Conservation (phyloP, 2,113 vertebrate species). For the Dromaius novaehollandiae region DNA sequence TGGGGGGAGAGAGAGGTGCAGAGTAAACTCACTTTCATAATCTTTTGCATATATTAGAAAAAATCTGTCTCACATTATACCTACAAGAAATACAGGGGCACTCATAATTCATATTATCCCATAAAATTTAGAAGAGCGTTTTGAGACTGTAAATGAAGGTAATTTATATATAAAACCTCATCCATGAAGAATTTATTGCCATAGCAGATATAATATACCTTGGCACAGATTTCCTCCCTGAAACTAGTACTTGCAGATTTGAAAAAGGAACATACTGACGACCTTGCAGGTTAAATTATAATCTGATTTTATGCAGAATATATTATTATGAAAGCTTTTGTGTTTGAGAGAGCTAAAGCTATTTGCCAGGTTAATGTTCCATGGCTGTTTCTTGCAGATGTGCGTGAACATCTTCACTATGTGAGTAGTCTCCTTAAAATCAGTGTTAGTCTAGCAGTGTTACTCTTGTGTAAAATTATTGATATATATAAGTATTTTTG, state of each 20-base stretch:
- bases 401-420: not conserved
- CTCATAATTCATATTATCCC: slow-evolving; percentile 51
- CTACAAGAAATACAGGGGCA: slow-evolving; percentile 28
- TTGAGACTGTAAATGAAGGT: slow-evolving; percentile 49
- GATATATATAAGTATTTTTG: not conserved
- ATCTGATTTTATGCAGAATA: slow-evolving; percentile 11
- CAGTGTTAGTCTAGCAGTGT: not conserved
- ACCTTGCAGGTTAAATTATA: slow-evolving; percentile 11
- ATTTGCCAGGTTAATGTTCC: not conserved
- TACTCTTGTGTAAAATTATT: not conserved
- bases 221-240: slow-evolving; percentile 38
- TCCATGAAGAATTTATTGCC: slow-evolving; percentile 68
- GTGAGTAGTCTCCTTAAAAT: not conserved
- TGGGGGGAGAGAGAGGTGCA: not conserved
- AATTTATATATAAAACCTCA: slow-evolving; percentile 66
- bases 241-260: slow-evolving; percentile 19
- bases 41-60: not conserved
- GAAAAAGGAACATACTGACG: slow-evolving; percentile 15
- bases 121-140: slow-evolving; percentile 57
- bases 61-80: not conserved
- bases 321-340: not conserved
- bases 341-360: not conserved
- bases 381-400: not conserved
- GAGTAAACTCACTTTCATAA: not conserved
- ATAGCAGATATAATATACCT: slow-evolving; percentile 40